Percentiles rank a stretch among this genome's conserved stretches.
These are phyloP conservation scores for Rhinoptilus africanus DNA, from an alignment of 2,113 vertebrate genomes.

Conservation along the genomic window DNA sequence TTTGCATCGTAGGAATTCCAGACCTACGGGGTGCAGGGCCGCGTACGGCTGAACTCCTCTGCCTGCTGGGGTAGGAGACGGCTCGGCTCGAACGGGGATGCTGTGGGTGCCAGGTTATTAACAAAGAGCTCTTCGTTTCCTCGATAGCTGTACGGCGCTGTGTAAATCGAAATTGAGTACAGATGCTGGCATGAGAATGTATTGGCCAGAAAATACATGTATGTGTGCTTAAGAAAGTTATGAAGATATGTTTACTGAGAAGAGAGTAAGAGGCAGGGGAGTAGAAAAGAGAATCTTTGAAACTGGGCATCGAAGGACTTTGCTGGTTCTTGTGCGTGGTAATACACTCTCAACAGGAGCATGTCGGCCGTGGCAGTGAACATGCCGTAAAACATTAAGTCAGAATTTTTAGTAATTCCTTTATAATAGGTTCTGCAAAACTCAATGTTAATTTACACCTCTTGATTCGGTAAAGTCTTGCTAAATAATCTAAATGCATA, in stretches of 20 bases:
- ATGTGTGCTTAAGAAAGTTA: neutral
- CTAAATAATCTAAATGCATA: neutral
- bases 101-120: neutral
- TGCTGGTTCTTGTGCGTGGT: fast-evolving
- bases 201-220: neutral
- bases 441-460: neutral
- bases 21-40: neutral
- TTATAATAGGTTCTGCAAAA: neutral
- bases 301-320: neutral
- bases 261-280: neutral
- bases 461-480: neutral
- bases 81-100: neutral
- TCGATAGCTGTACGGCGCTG: neutral
- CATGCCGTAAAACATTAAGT: neutral
- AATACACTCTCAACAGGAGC: neutral
- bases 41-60: neutral
- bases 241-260: neutral
- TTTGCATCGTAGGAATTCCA: neutral
- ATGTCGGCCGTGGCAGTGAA: neutral
- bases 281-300: neutral
- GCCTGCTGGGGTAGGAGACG: neutral
- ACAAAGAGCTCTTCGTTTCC: neutral
- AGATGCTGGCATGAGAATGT: neutral
- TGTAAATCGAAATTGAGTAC: neutral
- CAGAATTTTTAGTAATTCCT: neutral